Evolutionary conservation across 2,888 invertebrate genomes (phyloP).

Genomic region (Luffia ferchaultella): DNA sequence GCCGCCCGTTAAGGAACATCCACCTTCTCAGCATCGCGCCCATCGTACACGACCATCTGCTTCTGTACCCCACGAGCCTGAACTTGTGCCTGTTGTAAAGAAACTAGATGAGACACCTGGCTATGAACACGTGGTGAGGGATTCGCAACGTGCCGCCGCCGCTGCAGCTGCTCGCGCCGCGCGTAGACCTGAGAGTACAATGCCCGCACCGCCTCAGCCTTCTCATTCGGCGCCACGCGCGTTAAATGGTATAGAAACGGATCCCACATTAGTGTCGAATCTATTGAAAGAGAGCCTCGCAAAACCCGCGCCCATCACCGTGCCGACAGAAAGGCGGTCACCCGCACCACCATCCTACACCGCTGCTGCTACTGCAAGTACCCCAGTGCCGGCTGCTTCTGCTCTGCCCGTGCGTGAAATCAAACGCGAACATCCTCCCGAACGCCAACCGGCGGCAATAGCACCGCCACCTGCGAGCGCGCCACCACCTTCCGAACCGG

Average conservation of each 20-base stretch:
- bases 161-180: slow-evolving; percentile 26
- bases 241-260: slow-evolving; percentile 75
- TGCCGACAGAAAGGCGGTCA: slow-evolving; percentile 33
- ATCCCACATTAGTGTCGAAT: slow-evolving; percentile 75
- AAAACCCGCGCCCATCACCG: slow-evolving; percentile 50
- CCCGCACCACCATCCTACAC: slow-evolving; percentile 15
- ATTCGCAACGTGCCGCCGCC: slow-evolving; percentile 48
- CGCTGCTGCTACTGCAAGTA: neutral
- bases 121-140: slow-evolving; percentile 67
- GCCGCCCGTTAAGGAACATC: slow-evolving; percentile 37
- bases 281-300: slow-evolving; percentile 72
- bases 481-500: slow-evolving; percentile 12
- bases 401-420: slow-evolving; percentile 20
- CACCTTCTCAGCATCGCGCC: slow-evolving; percentile 12
- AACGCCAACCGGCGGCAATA: slow-evolving; percentile 19
- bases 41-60: slow-evolving; percentile 43
- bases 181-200: neutral
- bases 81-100: slow-evolving; percentile 68
- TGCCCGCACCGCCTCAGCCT: neutral
- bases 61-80: slow-evolving; percentile 66
- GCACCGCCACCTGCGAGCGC: slow-evolving; percentile 23
- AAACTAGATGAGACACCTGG: slow-evolving; percentile 70
- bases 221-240: slow-evolving; percentile 22
- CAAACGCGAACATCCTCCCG: slow-evolving; percentile 26
- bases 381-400: neutral